Evolutionary conservation across 2,888 invertebrate species (phyloP), one percentile per base, ranked within the genome.

Genomic region (Osedax fenrisi): DNA sequence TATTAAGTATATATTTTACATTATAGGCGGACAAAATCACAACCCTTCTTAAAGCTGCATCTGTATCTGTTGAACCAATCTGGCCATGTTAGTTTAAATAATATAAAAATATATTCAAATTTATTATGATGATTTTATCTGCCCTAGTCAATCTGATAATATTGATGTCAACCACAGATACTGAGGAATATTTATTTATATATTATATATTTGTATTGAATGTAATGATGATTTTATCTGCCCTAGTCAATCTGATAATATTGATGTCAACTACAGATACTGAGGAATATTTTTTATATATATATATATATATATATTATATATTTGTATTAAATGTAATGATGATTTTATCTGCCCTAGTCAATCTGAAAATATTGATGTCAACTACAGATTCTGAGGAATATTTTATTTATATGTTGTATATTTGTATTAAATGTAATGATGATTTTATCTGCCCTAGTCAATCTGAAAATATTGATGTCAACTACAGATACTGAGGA

Each of bases 31-130:
- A 98, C 84, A 98, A 98, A 87, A 93, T 98, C 86, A 90, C 90
- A 80, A 94, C 96, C 79, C 92, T 98, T 84, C 86, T 98, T 84
- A 97, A 96, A 86, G 96, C 97, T 68, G 96, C 98, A 79, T 90
- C 89, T 84, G 95, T 97, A 76, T 92, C 92, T 78, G 91, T 98
- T 61, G 98, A 98, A 86, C 95, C 97, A 23, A 97, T 95, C 88
- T 98, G 98, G 98, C 95, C 97, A 64, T 93, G 83, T 83, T 78
- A 78, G 80, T 73, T 13, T 61, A 2, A n/a, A 22, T 26, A n/a
- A 22, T 61, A n/a, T 69, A 26, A 5, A 62, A 25, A 2, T 24
- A 17, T 21, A 17, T 3, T 27, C n/a, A 1, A 41, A 1, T 64
- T 69, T 64, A 21, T 61, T 23, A 2, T 76, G 22, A 26, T 2